Conservation (phyloP, 2,797 vertebrate genomes). For the Rhabdophis nuchalis region DNA sequence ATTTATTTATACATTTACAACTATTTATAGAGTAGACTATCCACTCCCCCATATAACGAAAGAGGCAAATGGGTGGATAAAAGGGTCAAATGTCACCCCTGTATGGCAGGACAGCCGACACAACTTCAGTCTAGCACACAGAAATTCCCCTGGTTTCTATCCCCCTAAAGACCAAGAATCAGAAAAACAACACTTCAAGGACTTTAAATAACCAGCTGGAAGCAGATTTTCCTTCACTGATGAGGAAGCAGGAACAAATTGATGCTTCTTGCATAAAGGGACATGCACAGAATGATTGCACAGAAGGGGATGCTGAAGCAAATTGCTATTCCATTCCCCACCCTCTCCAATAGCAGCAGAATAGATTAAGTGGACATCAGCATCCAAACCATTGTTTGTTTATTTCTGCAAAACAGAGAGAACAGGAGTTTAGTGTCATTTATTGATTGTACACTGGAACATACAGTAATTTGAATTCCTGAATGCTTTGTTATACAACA, state of each 20-base stretch:
- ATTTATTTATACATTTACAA: not conserved
- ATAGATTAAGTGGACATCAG: not conserved
- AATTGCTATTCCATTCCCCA: not conserved
- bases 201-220: not conserved
- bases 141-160: not conserved
- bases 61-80: not conserved
- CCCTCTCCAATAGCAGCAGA: not conserved
- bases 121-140: not conserved
- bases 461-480: conserved; percentile 4
- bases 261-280: not conserved
- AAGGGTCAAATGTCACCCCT: not conserved
- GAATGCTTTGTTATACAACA: not conserved
- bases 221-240: not conserved
- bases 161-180: not conserved
- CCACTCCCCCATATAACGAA: not conserved
- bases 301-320: not conserved
- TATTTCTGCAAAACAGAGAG: conserved; percentile 5
- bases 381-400: conserved; percentile 7
- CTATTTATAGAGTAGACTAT: not conserved
- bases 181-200: not conserved
- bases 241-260: not conserved
- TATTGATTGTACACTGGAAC: conserved; percentile 19
- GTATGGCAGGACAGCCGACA: not conserved
- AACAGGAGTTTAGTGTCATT: conserved; percentile 7
- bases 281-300: not conserved